These are phyloP conservation scores for Leptopilina clavipes DNA, from an alignment of 1,140 invertebrate species.

Conservation along the genomic window DNA sequence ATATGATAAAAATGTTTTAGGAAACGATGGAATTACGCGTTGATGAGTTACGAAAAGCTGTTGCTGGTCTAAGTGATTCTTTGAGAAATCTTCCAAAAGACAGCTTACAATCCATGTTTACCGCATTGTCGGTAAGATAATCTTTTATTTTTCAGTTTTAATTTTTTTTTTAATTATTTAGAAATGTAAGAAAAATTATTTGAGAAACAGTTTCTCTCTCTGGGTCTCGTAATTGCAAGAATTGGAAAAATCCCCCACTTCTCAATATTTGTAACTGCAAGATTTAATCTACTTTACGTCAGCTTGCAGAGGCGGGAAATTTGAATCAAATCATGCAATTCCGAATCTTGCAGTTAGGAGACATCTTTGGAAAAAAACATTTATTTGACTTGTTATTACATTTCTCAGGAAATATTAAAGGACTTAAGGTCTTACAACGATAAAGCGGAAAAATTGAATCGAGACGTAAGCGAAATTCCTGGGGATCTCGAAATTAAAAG, in stretches of 20 bases:
- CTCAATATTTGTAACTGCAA: too few relatives aligned
- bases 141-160: slow-evolving; percentile 35
- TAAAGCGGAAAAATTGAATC: slow-evolving; percentile 75
- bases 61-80: slow-evolving; percentile 79
- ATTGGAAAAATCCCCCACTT: too few relatives aligned
- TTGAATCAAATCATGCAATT: too few relatives aligned
- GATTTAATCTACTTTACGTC: too few relatives aligned
- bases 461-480: slow-evolving; percentile 72
- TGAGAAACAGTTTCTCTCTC: too few relatives aligned
- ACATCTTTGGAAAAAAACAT: slow-evolving; percentile 27
- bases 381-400: slow-evolving; percentile 25
- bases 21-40: slow-evolving; percentile 80
- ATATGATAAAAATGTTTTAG: slow-evolving; percentile 72
- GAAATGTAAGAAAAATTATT: too few relatives aligned
- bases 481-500: slow-evolving; percentile 75
- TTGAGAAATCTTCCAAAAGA: slow-evolving; percentile 81
- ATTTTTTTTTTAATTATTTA: too few relatives aligned
- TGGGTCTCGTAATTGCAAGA: too few relatives aligned
- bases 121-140: slow-evolving; percentile 80
- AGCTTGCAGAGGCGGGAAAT: too few relatives aligned
- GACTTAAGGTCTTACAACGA: slow-evolving; percentile 78
- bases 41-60: slow-evolving; percentile 78
- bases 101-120: slow-evolving; percentile 81
- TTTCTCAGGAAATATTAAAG: slow-evolving; percentile 77
- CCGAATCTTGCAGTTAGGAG: too few relatives aligned